Evolutionary conservation across 2,888 invertebrate genomes (phyloP).

Genomic region (Molanna angustata): DNA sequence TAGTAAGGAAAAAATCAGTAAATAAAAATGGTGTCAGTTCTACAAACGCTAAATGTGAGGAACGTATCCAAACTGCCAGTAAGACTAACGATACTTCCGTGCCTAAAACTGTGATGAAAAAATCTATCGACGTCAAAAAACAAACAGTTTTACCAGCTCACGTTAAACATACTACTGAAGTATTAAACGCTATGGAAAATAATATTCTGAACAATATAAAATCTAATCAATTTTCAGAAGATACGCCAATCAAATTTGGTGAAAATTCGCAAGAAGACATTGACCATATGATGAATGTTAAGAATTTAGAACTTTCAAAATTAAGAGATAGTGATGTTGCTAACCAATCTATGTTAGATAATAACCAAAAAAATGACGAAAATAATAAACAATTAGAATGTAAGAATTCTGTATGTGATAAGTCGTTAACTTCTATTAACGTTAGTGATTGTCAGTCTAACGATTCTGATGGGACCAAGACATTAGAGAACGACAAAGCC

Average conservation of each 20-base stretch:
- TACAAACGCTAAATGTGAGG: constrained; percentile 33
- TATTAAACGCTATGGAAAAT: constrained; percentile 48
- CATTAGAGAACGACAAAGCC: not conserved
- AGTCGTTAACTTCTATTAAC: too few species aligned
- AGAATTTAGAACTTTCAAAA: constrained; percentile 12
- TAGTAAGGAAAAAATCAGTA: constrained; percentile 40
- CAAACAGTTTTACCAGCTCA: constrained; percentile 37
- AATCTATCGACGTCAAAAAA: constrained; percentile 22
- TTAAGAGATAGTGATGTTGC: not conserved
- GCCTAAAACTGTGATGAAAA: constrained; percentile 26
- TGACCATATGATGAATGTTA: constrained; percentile 19
- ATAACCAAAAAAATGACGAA: not conserved
- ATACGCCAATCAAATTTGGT: not conserved
- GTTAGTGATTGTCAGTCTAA: too few species aligned
- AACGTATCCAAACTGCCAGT: constrained; percentile 35
- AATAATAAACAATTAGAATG: too few species aligned
- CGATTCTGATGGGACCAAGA: not conserved
- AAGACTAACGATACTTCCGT: constrained; percentile 15
- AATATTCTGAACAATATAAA: constrained; percentile 41
- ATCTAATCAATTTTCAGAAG: constrained; percentile 15
- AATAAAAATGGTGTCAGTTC: constrained; percentile 40
- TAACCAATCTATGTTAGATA: not conserved
- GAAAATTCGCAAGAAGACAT: constrained; percentile 5
- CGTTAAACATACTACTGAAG: constrained; percentile 42
- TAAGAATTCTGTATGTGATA: too few species aligned